Evolutionary conservation across 53 echinoderm and acorn worm genomes (phyloP).

Genomic region (Paracentrotus lividus): DNA sequence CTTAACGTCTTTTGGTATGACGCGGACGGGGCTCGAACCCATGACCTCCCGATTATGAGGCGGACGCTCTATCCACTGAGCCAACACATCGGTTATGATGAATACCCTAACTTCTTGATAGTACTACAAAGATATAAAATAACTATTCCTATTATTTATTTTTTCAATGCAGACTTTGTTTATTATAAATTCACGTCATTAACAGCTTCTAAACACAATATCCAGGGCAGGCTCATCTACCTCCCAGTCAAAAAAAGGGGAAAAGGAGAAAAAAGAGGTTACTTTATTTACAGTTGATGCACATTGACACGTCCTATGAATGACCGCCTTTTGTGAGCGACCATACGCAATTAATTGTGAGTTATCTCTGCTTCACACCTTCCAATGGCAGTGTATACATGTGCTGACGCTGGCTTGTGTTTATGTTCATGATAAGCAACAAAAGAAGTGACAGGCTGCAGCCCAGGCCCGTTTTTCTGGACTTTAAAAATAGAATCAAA

Average conservation of each 20-base stretch:
- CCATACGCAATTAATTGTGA: slow-evolving; percentile 28
- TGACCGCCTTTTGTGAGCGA: not conserved
- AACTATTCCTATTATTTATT: too few species aligned
- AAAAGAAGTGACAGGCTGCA: slow-evolving; percentile 34
- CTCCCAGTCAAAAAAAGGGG: not conserved
- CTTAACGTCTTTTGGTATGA: too few species aligned
- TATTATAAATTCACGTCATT: not conserved
- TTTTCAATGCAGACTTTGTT: not conserved
- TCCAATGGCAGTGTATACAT: slow-evolving; percentile 53
- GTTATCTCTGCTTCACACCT: slow-evolving; percentile 60
- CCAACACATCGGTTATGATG: too few species aligned
- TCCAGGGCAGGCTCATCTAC: not conserved
- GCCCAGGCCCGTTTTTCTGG: not conserved
- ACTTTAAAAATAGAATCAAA: slow-evolving; percentile 4
- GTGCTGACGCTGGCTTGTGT: slow-evolving; percentile 22
- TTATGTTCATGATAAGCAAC: slow-evolving; percentile 45
- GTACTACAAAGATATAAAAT: too few species aligned
- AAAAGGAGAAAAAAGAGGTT: not conserved
- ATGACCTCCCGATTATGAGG: too few species aligned
- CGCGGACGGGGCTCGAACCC: too few species aligned
- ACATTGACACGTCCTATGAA: not conserved
- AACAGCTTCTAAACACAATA: slow-evolving; percentile 25
- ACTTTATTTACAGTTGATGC: not conserved
- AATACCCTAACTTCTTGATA: too few species aligned
- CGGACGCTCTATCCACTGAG: too few species aligned